phyloP scores from a whole-genome alignment of 2,797 vertebrate genomes.

The Poecile montanus region DNA sequence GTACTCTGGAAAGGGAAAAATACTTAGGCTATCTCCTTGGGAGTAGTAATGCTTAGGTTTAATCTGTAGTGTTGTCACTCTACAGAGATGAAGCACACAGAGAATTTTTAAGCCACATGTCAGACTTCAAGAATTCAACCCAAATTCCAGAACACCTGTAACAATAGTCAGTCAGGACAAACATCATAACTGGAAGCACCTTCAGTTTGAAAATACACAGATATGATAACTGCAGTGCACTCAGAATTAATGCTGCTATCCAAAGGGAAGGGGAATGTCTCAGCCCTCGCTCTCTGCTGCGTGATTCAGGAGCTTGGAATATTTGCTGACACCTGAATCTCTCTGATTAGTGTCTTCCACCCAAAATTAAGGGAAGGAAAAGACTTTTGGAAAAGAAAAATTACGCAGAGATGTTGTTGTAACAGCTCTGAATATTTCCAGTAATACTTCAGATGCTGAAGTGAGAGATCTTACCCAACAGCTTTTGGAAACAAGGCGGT shows the following conservation, averaged over 20 bases:
- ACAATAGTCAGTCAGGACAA: not conserved
- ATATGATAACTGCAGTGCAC: not conserved
- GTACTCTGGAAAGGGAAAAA: not conserved
- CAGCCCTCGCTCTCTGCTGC: not conserved
- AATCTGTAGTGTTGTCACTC: not conserved
- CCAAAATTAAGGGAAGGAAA: not conserved
- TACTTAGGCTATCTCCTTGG: not conserved
- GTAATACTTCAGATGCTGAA: conserved; percentile 43
- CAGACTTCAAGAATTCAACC: not conserved
- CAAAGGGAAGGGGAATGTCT: not conserved
- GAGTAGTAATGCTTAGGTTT: not conserved
- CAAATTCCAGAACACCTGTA: not conserved
- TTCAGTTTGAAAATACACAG: not conserved
- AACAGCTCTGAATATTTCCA: conserved; percentile 37
- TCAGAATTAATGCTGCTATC: not conserved
- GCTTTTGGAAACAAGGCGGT: conserved; percentile 7
- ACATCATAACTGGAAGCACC: not conserved
- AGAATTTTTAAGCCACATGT: not conserved
- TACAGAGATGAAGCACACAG: not conserved
- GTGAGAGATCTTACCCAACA: conserved; percentile 8
- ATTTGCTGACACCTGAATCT: not conserved
- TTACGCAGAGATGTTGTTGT: conserved; percentile 13
- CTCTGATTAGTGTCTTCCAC: not conserved
- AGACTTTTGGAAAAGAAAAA: conserved; percentile 17
- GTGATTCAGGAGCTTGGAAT: not conserved